Percentiles rank a stretch among this genome's conserved stretches.
These are phyloP conservation scores for Trichosurus vulpecula DNA, from an alignment of 2,797 vertebrate species.

Conservation along the genomic window DNA sequence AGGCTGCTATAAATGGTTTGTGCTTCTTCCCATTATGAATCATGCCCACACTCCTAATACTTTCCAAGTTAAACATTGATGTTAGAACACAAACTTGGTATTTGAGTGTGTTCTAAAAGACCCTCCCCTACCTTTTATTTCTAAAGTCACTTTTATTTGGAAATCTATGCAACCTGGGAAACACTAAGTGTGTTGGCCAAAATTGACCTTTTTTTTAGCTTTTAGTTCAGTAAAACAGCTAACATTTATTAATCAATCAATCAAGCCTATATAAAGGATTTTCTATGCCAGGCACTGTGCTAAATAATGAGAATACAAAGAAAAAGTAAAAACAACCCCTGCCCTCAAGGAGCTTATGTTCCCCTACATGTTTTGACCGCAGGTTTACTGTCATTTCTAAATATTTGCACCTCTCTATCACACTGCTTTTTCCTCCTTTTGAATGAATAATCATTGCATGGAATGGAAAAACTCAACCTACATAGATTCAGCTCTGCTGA, in stretches of 20 bases:
- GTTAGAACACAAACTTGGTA: slow-evolving; percentile 21
- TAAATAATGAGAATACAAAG: background rate
- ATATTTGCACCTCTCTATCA: background rate
- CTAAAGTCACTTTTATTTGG: slow-evolving; percentile 16
- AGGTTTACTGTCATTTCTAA: background rate
- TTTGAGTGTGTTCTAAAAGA: slow-evolving; percentile 11
- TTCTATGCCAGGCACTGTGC: background rate
- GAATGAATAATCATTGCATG: background rate
- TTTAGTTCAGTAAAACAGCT: background rate
- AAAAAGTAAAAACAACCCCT: background rate
- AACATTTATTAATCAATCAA: background rate
- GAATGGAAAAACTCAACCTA: background rate
- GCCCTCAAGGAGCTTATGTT: background rate
- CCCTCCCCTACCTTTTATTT: background rate
- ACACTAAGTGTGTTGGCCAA: background rate
- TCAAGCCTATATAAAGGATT: background rate
- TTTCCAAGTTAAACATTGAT: slow-evolving; percentile 36
- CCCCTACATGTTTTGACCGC: background rate
- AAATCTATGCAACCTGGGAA: slow-evolving; percentile 7
- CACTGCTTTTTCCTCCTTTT: background rate
- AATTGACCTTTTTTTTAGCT: background rate
- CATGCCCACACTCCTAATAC: background rate
- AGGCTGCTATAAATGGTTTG: background rate
- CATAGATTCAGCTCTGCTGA: background rate
- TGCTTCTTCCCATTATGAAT: background rate